phyloP scores from a whole-genome alignment of 1,140 invertebrate species.

The Sycophaga agraensis region DNA sequence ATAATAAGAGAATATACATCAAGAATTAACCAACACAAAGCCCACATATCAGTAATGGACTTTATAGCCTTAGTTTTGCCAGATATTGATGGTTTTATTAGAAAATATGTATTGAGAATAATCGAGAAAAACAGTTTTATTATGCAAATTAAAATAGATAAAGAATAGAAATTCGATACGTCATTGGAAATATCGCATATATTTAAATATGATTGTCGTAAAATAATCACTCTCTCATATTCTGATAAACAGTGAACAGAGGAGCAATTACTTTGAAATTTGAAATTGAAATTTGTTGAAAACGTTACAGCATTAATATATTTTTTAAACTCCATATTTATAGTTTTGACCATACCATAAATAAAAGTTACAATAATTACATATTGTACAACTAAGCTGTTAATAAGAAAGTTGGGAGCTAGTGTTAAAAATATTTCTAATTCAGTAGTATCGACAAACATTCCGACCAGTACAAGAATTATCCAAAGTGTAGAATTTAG shows the following conservation, averaged over 20 bases:
- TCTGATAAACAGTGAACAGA: neutral
- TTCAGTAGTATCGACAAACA: neutral
- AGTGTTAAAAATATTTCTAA: neutral
- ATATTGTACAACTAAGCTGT: conserved; percentile 1
- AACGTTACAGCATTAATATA: neutral
- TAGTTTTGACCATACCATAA: neutral
- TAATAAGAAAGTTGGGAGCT: conserved; percentile 1
- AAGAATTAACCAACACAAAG: neutral
- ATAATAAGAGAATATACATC: neutral
- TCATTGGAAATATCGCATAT: neutral
- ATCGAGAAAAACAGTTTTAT: neutral
- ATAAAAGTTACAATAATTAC: neutral
- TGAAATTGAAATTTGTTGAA: no score
- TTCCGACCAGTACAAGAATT: neutral
- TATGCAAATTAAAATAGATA: neutral
- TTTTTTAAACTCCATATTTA: conserved; percentile 9
- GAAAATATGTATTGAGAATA: conserved; percentile 2
- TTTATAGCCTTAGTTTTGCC: neutral
- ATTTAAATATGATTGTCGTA: neutral
- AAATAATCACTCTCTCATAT: neutral
- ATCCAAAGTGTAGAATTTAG: neutral
- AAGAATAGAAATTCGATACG: neutral
- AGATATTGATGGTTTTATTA: conserved; percentile 9
- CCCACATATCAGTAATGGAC: neutral
- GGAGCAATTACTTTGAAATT: neutral